A percentile compares a stretch with the other conserved stretches of the same genome.
Conservation (phyloP, 2,888 invertebrate species). For the Drosophila kanekoi region DNA sequence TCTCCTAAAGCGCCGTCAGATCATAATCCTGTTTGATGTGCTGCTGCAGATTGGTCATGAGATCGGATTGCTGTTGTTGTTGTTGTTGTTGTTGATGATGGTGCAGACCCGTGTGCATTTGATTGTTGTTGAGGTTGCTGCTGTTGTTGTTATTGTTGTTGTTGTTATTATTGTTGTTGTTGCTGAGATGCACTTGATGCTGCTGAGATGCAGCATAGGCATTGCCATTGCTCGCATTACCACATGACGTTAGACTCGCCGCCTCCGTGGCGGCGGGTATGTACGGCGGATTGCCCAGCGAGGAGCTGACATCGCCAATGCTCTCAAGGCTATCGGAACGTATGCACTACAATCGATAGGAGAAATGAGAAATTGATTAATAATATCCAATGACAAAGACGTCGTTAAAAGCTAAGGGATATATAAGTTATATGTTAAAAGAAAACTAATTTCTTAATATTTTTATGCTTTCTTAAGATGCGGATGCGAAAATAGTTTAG, state of each 20-base stretch:
- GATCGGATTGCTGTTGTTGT: constrained; percentile 79
- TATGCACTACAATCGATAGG: constrained; percentile 75
- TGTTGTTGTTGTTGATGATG: constrained; percentile 70
- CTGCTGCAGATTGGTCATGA: constrained; percentile 83
- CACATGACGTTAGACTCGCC: constrained; percentile 73
- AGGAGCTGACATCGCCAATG: constrained; percentile 87
- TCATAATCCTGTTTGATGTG: constrained; percentile 95
- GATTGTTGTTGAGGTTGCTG: constrained; percentile 79
- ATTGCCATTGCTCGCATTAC: constrained; percentile 72
- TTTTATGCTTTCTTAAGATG: too few relatives aligned
- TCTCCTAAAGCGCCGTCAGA: constrained; percentile 90
- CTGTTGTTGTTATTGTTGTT: constrained; percentile 54
- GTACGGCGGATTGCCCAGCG: constrained; percentile 84
- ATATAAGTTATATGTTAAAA: too few relatives aligned
- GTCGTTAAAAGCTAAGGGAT: too few relatives aligned
- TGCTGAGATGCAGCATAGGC: constrained; percentile 79
- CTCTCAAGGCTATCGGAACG: constrained; percentile 89
- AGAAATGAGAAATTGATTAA: neutral
- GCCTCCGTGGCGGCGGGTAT: constrained; percentile 83
- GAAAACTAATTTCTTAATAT: too few relatives aligned
- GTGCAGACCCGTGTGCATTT: constrained; percentile 67
- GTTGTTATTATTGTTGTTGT: constrained; percentile 41
- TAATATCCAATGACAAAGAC: too few relatives aligned
- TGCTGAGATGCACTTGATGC: constrained; percentile 55
- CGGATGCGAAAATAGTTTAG: too few relatives aligned